Conservation (phyloP, 2,888 invertebrate species). For the Cheilosia scutellata region DNA sequence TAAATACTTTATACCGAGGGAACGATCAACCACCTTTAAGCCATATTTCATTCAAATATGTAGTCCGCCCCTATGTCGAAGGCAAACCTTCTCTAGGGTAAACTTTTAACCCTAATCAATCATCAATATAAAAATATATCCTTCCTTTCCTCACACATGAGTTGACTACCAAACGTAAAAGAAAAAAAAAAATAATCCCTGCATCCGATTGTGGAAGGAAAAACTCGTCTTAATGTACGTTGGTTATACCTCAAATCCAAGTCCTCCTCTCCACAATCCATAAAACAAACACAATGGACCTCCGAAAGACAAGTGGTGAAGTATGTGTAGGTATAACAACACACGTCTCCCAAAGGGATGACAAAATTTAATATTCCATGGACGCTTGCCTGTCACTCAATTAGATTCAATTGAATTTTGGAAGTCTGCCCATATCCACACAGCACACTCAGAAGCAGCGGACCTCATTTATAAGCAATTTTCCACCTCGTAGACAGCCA, state of each 20-base stretch:
- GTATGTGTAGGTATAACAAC: slow-evolving; percentile 5
- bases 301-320: not conserved
- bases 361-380: slow-evolving; percentile 36
- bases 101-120: slow-evolving; percentile 47
- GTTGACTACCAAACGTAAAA: not conserved
- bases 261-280: not conserved
- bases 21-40: not conserved
- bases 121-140: slow-evolving; percentile 27
- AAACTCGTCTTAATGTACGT: not conserved
- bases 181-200: not conserved
- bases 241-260: not conserved
- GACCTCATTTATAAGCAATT: slow-evolving; percentile 37
- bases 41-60: not conserved
- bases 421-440: slow-evolving; percentile 24
- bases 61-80: not conserved
- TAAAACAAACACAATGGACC: slow-evolving; percentile 14
- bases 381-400: slow-evolving; percentile 59
- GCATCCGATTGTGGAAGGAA: not conserved
- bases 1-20: not conserved
- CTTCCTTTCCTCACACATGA: not conserved
- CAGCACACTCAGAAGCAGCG: not conserved
- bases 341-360: not conserved
- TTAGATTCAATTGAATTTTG: slow-evolving; percentile 48
- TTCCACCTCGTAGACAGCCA: slow-evolving; percentile 24
- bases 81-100: slow-evolving; percentile 2